Conservation (phyloP, 2,797 vertebrate genomes). For the Loris lydekkerianus region DNA sequence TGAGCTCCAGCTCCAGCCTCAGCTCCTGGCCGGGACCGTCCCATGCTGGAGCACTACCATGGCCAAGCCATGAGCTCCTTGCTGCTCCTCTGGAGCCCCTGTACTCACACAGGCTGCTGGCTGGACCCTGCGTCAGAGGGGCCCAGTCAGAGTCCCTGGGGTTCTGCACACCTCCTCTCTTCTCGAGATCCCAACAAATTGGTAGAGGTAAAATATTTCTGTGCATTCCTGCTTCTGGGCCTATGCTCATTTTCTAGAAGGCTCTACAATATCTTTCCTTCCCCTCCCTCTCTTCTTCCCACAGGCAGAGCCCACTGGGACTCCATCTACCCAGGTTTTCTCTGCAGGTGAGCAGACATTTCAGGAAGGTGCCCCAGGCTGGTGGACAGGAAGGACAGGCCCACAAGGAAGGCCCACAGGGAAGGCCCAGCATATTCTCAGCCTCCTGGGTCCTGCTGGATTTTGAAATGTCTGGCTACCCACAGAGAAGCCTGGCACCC, state of each 20-base stretch:
- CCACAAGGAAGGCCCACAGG: not conserved
- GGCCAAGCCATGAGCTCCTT: not conserved
- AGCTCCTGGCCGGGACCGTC: not conserved
- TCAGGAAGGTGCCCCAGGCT: not conserved
- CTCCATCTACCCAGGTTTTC: not conserved
- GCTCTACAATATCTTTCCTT: not conserved
- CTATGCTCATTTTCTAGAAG: not conserved
- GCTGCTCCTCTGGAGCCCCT: not conserved
- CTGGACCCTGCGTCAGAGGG: not conserved
- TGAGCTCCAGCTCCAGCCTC: not conserved
- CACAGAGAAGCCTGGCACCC: too few relatives aligned
- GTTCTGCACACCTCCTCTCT: not conserved
- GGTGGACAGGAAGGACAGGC: not conserved
- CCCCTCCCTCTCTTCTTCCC: not conserved
- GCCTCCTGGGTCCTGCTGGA: not conserved
- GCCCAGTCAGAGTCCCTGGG: not conserved
- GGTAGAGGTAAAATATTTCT: not conserved
- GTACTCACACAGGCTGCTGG: not conserved
- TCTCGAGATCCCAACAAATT: not conserved
- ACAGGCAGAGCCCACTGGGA: not conserved
- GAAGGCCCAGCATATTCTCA: too few relatives aligned
- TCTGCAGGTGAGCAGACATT: not conserved
- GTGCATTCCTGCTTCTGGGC: not conserved
- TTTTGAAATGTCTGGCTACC: not conserved
- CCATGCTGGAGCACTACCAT: fast-evolving